phyloP scores from a whole-genome alignment of 92 coral and sea anemone genomes.

The Actinostola sp. region DNA sequence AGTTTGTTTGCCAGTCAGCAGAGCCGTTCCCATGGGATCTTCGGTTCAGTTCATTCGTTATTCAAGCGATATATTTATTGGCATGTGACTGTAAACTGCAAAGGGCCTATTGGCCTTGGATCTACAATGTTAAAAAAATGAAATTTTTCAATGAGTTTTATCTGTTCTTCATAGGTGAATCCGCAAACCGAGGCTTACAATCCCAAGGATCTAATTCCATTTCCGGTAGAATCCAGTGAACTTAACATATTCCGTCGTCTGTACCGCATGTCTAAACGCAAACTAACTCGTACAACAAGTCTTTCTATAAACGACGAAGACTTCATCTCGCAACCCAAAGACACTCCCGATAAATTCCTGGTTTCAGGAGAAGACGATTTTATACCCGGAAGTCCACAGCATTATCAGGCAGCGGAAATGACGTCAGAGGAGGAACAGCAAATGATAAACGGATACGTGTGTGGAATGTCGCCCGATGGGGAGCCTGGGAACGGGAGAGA shows the following conservation, averaged over 20 bases:
- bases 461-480: not conserved
- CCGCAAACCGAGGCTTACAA: constrained; percentile 29
- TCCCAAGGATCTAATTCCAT: constrained; percentile 52
- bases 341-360: constrained; percentile 12
- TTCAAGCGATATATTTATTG: no score
- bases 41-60: no score
- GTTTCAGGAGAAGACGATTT: constrained; percentile 33
- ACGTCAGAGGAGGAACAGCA: constrained; percentile 13
- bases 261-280: constrained; percentile 74
- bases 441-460: constrained; percentile 15
- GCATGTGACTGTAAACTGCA: no score
- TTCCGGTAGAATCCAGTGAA: constrained; percentile 34
- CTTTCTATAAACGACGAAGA: constrained; percentile 53
- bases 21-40: no score
- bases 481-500: constrained; percentile 12
- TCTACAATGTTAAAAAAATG: not conserved
- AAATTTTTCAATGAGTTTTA: not conserved
- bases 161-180: constrained; percentile 28
- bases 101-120: no score
- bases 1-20: no score
- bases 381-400: constrained; percentile 29
- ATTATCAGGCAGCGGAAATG: not conserved
- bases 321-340: constrained; percentile 13
- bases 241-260: constrained; percentile 69
- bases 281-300: constrained; percentile 80